phyloP scores from a whole-genome alignment of 2,797 vertebrate species.

The Acrossocheilus wenchowensis region DNA sequence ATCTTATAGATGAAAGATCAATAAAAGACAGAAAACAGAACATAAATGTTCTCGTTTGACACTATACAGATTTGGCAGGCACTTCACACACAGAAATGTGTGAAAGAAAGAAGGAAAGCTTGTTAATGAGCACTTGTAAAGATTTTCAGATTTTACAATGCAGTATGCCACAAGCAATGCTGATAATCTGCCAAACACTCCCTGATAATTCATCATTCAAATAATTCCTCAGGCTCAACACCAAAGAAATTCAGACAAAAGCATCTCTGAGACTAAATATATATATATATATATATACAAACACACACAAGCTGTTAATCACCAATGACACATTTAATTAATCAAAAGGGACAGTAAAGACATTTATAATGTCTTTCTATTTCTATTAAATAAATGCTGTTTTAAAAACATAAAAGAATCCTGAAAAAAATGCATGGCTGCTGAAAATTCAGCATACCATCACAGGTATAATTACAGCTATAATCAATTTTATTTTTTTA shows the following conservation, averaged over 20 bases:
- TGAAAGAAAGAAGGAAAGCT: not conserved
- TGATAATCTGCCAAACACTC: constrained; percentile 6
- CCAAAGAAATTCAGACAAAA: not conserved
- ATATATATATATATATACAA: not conserved
- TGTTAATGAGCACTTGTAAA: not conserved
- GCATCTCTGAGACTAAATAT: not conserved
- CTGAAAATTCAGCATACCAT: not conserved
- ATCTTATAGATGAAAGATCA: not conserved
- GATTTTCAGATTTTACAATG: not conserved
- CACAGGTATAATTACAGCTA: not conserved
- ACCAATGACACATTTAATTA: not conserved
- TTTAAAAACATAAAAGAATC: not conserved
- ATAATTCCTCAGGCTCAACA: not conserved
- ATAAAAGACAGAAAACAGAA: not conserved
- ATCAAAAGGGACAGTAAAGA: not conserved
- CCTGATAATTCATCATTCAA: not conserved
- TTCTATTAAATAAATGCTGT: not conserved
- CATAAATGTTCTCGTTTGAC: constrained; percentile 1
- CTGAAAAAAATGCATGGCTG: not conserved
- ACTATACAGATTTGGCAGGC: not conserved
- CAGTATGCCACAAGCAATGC: not conserved
- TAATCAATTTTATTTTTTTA: not conserved
- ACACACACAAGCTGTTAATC: not conserved
- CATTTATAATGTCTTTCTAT: not conserved
- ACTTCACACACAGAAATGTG: not conserved